Evolutionary conservation across 1,140 invertebrate species (phyloP).

Genomic region (Nasonia longicornis): DNA sequence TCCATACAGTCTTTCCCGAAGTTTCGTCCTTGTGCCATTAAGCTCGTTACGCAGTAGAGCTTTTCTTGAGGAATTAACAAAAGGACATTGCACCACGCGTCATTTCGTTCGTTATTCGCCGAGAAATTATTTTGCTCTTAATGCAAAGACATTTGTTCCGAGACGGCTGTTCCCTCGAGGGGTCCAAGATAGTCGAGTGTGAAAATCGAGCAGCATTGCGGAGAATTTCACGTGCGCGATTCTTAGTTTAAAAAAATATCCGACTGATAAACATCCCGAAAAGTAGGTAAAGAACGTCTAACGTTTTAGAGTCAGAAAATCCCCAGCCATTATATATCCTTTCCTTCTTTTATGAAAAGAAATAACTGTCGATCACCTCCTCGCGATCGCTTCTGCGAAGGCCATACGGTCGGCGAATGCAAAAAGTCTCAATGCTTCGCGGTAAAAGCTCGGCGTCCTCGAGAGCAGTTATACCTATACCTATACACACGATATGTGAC

Average conservation of each 20-base stretch:
- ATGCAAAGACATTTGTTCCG: too few species aligned
- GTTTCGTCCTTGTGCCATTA: conserved; percentile 24
- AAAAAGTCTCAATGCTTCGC: neutral
- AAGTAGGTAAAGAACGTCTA: too few species aligned
- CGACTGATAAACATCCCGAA: too few species aligned
- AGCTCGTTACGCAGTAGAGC: conserved; percentile 27
- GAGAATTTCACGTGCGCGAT: too few species aligned
- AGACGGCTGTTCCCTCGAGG: too few species aligned
- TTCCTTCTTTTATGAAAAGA: neutral
- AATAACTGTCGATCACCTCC: neutral
- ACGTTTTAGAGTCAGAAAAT: neutral
- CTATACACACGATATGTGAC: neutral
- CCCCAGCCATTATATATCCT: neutral
- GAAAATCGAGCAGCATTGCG: too few species aligned
- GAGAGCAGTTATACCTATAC: neutral
- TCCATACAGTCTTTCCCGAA: conserved; percentile 23
- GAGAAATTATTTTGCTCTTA: neutral
- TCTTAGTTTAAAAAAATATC: too few species aligned
- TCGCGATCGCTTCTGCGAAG: neutral
- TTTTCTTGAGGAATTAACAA: conserved; percentile 40
- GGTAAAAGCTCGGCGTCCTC: conserved; percentile 13
- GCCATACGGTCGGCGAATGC: neutral
- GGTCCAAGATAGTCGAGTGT: too few species aligned
- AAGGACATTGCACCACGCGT: conserved; percentile 17
- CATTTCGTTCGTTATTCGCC: conserved; percentile 30